Evolutionary conservation across 1,140 invertebrate genomes (phyloP), one percentile per base, ranked within the genome.

Genomic region (Diorhabda elongata): DNA sequence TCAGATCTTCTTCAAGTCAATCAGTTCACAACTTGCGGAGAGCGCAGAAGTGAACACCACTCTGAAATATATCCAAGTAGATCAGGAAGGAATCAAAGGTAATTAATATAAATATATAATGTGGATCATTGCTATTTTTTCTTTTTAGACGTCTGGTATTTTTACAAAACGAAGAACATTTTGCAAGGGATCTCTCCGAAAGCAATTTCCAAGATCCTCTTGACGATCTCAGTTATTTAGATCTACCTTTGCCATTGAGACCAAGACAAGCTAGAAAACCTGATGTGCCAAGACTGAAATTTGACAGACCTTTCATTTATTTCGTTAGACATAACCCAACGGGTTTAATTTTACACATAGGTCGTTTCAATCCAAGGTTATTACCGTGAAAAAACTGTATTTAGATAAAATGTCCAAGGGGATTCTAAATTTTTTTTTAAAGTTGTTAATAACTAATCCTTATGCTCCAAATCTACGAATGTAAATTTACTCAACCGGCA

Each of bases 261-360:
- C 89, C 89, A 5, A 81, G 90, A 71, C 90, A 92, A 77, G 89
- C 89, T 0, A 85, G 91, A 58, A 75, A 88, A 0, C 88, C 89
- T 0, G 87, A 92, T 58, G 87, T 87, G 42, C 88, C 89, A 2
- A 84, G 91, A 76, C 84, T 95, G 70, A 88, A 91, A 74, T 90
- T 93, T 75, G 92, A 95, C 71, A 85, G 92, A 76, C 92, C 93
- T 2, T 95, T 95, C 83, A 82, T 95, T 3, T 95, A 92, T 78
- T 91, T 93, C 71, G 90, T 94, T 8, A 85, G 92, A 76, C 93
- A 95, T 78, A 94, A 94, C 81, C 93, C 92, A 3, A 91, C 92
- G 5, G 92, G 92, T 69, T 87, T 94, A 82, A 92, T 95, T 74
- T 82, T 95, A 52, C 91, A 92, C 76, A 92, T 93, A 84, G 92